Percentiles rank a stretch among this genome's conserved stretches.
phyloP scores from a whole-genome alignment of 2,113 vertebrate species.

The Chrysochloris asiatica region DNA sequence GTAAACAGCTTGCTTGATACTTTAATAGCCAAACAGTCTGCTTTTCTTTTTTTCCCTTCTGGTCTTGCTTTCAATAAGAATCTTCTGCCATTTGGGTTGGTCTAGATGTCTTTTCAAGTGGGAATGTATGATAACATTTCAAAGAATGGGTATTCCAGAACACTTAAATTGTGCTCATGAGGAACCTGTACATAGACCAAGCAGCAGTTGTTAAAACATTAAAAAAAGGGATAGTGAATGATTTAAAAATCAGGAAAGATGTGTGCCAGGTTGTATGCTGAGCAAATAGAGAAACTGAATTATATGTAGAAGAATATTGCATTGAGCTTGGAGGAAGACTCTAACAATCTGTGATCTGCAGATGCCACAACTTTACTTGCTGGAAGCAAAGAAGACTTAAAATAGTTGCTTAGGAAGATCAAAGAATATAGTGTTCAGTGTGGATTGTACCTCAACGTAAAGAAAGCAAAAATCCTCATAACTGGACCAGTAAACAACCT shows the following conservation, averaged over 20 bases:
- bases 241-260: background rate
- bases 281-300: background rate
- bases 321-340: background rate
- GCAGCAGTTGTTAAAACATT: background rate
- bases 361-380: background rate
- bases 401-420: background rate
- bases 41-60: too few relatives aligned
- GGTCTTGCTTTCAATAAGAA: too few relatives aligned
- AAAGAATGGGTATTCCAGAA: too few relatives aligned
- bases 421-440: background rate
- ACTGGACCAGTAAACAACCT: background rate
- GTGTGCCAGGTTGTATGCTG: background rate
- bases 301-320: background rate
- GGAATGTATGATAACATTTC: too few relatives aligned
- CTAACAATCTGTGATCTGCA: background rate
- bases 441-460: background rate
- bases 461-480: background rate
- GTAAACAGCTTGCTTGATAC: too few relatives aligned
- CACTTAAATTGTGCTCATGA: too few relatives aligned
- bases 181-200: too few relatives aligned
- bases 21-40: too few relatives aligned
- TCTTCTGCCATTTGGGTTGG: too few relatives aligned
- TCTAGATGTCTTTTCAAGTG: too few relatives aligned
- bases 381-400: background rate
- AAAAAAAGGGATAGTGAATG: background rate